phyloP scores from a whole-genome alignment of 2,888 invertebrate genomes.

The Lasioglossum vierecki region DNA sequence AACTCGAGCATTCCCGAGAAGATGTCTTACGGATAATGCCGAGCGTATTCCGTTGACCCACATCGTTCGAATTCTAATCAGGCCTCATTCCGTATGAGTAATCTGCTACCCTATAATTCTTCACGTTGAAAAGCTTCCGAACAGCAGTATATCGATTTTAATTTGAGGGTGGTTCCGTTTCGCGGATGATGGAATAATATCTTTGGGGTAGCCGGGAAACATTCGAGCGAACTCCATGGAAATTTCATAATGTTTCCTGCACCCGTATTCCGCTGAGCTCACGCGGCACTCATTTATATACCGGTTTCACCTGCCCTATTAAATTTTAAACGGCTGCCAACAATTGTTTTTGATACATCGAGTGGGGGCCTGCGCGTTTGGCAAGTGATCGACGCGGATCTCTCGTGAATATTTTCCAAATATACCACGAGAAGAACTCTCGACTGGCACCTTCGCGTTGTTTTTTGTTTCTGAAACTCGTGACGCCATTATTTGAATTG shows the following conservation, averaged over 20 bases:
- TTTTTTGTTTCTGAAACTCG: background rate
- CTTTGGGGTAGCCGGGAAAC: background rate
- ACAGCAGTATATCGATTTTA: constrained; percentile 45
- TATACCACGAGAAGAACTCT: background rate
- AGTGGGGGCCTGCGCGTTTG: background rate
- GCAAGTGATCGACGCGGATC: background rate
- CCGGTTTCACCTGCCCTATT: background rate
- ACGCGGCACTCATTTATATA: background rate
- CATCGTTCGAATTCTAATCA: constrained; percentile 75
- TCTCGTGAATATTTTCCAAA: background rate
- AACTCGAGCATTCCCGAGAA: constrained; percentile 2
- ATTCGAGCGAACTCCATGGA: background rate
- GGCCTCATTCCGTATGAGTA: constrained; percentile 69
- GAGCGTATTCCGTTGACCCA: constrained; percentile 66
- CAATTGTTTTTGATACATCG: background rate
- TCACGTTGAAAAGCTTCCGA: constrained; percentile 31
- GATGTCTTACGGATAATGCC: constrained; percentile 52
- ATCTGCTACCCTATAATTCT: constrained; percentile 51
- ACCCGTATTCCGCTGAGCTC: background rate
- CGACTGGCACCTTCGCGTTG: background rate
- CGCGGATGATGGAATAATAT: constrained; percentile 16
- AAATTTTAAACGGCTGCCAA: background rate
- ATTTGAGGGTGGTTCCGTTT: constrained; percentile 35
- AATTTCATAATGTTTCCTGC: background rate
- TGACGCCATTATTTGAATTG: background rate